Percentiles rank a stretch among this genome's conserved stretches.
Conservation (phyloP, 2,888 invertebrate genomes). For the Agrochola lychnidis region DNA sequence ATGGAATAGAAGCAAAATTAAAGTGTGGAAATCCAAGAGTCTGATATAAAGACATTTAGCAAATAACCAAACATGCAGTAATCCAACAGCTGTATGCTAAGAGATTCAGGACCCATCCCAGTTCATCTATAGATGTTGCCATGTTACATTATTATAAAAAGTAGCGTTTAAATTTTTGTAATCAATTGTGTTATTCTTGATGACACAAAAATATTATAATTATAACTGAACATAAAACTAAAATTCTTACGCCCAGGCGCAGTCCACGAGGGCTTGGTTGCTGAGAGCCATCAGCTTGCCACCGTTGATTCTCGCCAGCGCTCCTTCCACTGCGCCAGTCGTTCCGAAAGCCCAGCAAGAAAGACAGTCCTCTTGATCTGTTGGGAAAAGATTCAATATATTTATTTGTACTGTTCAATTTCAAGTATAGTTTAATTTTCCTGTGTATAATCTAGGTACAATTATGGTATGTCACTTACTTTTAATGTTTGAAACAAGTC, state of each 20-base stretch:
- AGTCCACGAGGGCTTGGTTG: constrained; percentile 84
- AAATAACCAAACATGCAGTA: neutral
- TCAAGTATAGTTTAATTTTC: neutral
- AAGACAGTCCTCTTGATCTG: constrained; percentile 81
- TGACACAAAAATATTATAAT: neutral
- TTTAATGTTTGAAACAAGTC: constrained; percentile 76
- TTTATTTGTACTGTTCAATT: neutral
- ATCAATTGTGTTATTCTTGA: too few species aligned
- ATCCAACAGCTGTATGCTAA: neutral
- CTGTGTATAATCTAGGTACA: neutral
- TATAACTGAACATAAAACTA: neutral
- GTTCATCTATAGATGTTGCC: neutral
- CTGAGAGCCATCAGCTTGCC: constrained; percentile 79
- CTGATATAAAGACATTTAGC: neutral
- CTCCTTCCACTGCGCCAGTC: constrained; percentile 81
- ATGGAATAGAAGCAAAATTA: neutral
- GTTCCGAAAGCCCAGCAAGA: constrained; percentile 83
- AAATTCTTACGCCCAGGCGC: constrained; percentile 80
- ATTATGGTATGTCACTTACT: constrained; percentile 69
- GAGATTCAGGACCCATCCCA: neutral
- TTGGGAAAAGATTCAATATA: neutral
- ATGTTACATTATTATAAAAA: neutral
- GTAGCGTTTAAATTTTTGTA: neutral
- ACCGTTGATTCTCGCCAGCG: constrained; percentile 78
- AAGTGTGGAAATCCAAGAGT: neutral